Evolutionary conservation across 2,113 vertebrate genomes (phyloP).

Genomic region (Apaloderma vittatum): DNA sequence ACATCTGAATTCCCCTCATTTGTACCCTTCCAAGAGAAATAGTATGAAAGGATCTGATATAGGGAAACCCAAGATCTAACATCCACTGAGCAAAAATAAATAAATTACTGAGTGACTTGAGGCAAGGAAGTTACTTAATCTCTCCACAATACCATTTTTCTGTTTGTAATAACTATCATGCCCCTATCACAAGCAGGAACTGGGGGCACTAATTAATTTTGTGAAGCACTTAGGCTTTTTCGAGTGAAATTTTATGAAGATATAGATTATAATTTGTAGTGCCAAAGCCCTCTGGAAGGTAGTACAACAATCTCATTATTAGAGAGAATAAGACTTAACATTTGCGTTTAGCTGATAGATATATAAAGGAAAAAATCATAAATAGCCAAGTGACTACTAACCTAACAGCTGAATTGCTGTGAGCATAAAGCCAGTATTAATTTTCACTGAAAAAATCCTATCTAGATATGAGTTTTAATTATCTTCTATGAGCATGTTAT

Average conservation of each 20-base stretch:
- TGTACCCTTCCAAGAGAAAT: neutral
- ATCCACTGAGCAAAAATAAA: neutral
- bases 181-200: neutral
- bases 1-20: neutral
- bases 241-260: neutral
- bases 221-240: neutral
- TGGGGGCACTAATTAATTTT: neutral
- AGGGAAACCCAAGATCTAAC: neutral
- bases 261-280: neutral
- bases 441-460: constrained; percentile 10
- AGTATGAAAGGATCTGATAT: neutral
- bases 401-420: neutral
- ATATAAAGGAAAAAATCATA: neutral
- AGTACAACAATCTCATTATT: neutral
- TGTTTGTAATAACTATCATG: neutral
- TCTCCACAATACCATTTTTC: neutral
- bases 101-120: neutral
- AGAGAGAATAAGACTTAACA: neutral
- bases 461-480: neutral
- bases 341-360: neutral
- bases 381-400: neutral
- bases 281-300: neutral
- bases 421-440: neutral
- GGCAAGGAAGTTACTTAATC: neutral
- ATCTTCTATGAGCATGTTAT: constrained; percentile 2